Percentiles rank a stretch among this genome's conserved stretches.
Evolutionary conservation across 2,113 vertebrate species (phyloP).

Genomic region (Mesoclemmys tuberculata): DNA sequence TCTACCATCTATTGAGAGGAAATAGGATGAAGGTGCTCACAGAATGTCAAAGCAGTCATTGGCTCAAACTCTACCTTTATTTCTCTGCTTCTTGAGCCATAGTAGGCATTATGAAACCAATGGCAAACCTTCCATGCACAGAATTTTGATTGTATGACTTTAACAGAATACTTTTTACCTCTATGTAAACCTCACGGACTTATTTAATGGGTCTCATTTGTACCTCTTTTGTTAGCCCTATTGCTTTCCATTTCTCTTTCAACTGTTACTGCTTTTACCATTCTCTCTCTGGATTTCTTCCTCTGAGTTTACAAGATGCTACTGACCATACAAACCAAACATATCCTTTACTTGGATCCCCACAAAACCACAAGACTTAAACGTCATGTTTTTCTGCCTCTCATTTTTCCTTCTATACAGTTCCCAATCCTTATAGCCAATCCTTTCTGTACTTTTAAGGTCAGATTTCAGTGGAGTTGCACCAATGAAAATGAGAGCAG

Average conservation of each 20-base stretch:
- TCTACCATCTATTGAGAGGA: neutral
- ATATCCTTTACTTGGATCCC: conserved; percentile 14
- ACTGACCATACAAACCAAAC: conserved; percentile 27
- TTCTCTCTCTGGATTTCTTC: neutral
- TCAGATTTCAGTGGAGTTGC: neutral
- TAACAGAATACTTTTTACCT: neutral
- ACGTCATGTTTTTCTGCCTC: neutral
- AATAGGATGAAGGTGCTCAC: neutral
- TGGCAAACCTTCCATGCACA: neutral
- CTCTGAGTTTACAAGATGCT: conserved; percentile 17
- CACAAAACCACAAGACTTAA: conserved; percentile 4
- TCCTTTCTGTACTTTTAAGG: neutral
- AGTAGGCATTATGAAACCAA: neutral
- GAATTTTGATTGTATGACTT: neutral
- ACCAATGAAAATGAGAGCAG: neutral
- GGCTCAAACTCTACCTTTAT: neutral
- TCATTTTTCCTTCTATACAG: neutral
- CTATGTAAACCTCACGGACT: neutral
- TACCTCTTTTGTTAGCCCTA: conserved; percentile 1
- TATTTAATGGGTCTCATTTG: neutral
- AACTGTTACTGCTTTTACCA: conserved; percentile 2
- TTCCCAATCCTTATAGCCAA: neutral
- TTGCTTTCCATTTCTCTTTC: conserved; percentile 1
- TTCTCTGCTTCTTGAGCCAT: neutral
- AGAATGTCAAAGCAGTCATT: neutral